Base-by-base conservation (phyloP, 2,113 vertebrate genomes). In the Helogale parvula region DNA sequence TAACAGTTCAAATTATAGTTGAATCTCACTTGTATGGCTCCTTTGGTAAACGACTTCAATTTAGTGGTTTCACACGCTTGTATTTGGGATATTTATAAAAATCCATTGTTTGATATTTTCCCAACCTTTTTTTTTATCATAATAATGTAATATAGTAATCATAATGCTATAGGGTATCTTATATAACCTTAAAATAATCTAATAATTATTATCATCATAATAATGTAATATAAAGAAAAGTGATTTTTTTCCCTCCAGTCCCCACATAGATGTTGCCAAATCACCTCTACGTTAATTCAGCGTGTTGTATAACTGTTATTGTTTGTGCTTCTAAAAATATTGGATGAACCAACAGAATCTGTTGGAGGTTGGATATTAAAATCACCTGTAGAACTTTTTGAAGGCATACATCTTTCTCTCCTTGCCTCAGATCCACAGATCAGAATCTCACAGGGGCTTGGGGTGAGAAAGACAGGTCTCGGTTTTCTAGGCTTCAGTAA, bases 11-110 rank as follows among this genome's bases (percentile, higher is more conserved):
- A 52, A 77, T 89, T 93, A 33, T 66, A n/a, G 88, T 71, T 91
- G 35, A 79, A 27, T 23, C 82, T 72, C 25, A 54, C 12, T 82
- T 66, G 12, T 81, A n/a, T 87, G 69, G n/a, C 69, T 97, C 27
- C 54, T 47, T 90, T 86, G 84, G 80, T 90, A 84, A 90, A 69
- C 21, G 63, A 79, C 50, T 91, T 91, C 33, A 87, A 79, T 77
- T 82, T 7, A 79, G 52, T 77, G 63, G 85, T 97, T 97, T 90
- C 27, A 76, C 76, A 93, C 91, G 65, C 60, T 88, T 88, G 0
- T 52, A 27, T 72, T 74, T 66, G 47, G 60, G 76, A 57, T 89
- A 82, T 65, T 88, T 95, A 88, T 81, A 72, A 65, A 88, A 86
- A 83, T 21, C 60, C 10, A 38, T 65, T 81, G 31, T 57, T 90